Evolutionary conservation across 2,888 invertebrate genomes (phyloP).

Genomic region (Hololepta plana): DNA sequence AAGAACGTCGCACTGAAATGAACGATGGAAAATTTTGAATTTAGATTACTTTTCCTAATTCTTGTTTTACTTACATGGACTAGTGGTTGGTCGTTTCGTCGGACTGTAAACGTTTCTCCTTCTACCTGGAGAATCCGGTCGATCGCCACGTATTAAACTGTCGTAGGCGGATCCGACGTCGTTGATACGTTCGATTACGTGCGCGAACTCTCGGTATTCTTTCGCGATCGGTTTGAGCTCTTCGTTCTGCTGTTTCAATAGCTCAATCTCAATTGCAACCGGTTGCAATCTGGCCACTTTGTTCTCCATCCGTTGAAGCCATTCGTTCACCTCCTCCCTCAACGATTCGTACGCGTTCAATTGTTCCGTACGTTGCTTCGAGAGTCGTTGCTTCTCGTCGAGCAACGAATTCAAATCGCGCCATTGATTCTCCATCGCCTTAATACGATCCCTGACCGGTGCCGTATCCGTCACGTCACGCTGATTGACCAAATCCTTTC

Average conservation of each 20-base stretch:
- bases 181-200: conserved; percentile 78
- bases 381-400: conserved; percentile 70
- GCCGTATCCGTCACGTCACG: conserved; percentile 81
- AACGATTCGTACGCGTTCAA: conserved; percentile 71
- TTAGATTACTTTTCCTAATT: too few species aligned
- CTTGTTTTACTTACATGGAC: conserved; percentile 38
- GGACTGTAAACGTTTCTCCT: conserved; percentile 62
- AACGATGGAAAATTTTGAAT: conserved; percentile 3
- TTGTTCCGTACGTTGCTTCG: conserved; percentile 71
- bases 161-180: conserved; percentile 80
- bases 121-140: conserved; percentile 64
- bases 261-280: conserved; percentile 76
- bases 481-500: conserved; percentile 62
- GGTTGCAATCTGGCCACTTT: conserved; percentile 59
- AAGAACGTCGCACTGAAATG: conserved; percentile 40
- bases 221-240: conserved; percentile 71
- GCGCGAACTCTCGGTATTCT: conserved; percentile 73
- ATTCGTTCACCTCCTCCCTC: conserved; percentile 64
- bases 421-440: conserved; percentile 75
- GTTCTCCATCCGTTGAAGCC: conserved; percentile 68
- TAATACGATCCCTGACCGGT: conserved; percentile 66
- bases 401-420: conserved; percentile 65
- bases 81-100: conserved; percentile 50
- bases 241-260: conserved; percentile 65
- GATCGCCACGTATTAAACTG: conserved; percentile 51